A percentile compares a stretch with the other conserved stretches of the same genome.
These are phyloP conservation scores for Cheilosia soror DNA, from an alignment of 2,888 invertebrate genomes.

Conservation along the genomic window DNA sequence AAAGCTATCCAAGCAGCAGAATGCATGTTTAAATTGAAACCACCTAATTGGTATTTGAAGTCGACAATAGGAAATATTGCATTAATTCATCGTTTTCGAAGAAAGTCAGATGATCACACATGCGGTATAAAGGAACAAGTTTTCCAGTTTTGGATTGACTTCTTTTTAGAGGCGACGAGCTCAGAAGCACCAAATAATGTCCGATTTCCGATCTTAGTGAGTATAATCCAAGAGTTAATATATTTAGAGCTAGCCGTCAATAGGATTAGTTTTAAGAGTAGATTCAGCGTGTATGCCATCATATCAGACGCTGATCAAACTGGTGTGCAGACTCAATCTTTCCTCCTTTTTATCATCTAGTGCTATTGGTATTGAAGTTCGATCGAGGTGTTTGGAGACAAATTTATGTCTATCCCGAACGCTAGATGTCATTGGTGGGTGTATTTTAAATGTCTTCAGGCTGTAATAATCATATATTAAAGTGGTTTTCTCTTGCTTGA, in stretches of 20 bases:
- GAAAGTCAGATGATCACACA: slow-evolving; percentile 89
- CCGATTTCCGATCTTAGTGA: slow-evolving; percentile 89
- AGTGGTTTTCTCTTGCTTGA: no score
- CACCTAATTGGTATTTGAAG: slow-evolving; percentile 97
- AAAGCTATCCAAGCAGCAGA: slow-evolving; percentile 99
- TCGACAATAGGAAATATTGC: slow-evolving; percentile 98
- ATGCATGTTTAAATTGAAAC: slow-evolving; percentile 95
- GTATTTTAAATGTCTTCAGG: no score
- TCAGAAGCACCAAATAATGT: slow-evolving; percentile 91
- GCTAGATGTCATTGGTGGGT: no score
- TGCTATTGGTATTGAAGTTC: no score
- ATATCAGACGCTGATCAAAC: no score
- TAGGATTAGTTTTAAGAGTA: no score
- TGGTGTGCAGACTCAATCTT: no score
- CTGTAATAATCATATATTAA: no score
- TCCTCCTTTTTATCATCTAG: no score
- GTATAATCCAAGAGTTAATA: slow-evolving; percentile 3
- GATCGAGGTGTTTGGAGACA: no score
- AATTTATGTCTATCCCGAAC: no score
- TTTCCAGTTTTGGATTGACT: slow-evolving; percentile 99
- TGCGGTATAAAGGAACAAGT: slow-evolving; percentile 92
- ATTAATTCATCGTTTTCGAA: slow-evolving; percentile 95
- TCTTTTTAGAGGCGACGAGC: slow-evolving; percentile 97
- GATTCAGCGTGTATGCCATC: no score
- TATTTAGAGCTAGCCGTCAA: neutral